These are phyloP conservation scores for Dexiosoma caninum DNA, from an alignment of 2,888 invertebrate species.

Conservation along the genomic window DNA sequence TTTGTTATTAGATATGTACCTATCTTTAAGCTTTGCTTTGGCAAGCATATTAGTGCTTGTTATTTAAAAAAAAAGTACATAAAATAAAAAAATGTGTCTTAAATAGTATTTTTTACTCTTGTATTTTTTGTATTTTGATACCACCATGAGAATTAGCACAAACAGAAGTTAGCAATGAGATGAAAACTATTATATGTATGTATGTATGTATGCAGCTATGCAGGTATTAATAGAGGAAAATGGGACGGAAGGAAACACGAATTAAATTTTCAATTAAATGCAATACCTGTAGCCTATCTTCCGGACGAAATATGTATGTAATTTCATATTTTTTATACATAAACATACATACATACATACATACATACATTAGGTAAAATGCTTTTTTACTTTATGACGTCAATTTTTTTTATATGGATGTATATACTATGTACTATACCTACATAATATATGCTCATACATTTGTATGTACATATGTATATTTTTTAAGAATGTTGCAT, in stretches of 20 bases:
- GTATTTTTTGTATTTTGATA: not conserved
- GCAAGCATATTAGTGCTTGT: too few relatives aligned
- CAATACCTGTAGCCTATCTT: not conserved
- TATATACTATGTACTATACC: not conserved
- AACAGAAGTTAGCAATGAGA: constrained; percentile 61
- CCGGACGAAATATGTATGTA: too few relatives aligned
- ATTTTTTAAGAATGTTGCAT: not conserved
- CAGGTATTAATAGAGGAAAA: not conserved
- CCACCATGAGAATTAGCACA: constrained; percentile 32
- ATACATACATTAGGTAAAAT: not conserved
- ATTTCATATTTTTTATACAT: not conserved
- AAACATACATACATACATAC: not conserved
- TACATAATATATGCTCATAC: not conserved
- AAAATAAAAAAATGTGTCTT: too few relatives aligned
- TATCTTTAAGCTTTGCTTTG: too few relatives aligned
- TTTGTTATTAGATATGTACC: too few relatives aligned
- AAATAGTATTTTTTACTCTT: too few relatives aligned
- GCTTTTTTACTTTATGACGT: constrained; percentile 32
- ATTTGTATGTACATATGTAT: not conserved
- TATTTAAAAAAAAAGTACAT: too few relatives aligned
- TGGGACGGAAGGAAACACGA: not conserved
- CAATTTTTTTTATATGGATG: constrained; percentile 18
- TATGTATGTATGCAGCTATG: not conserved
- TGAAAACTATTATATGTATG: constrained; percentile 30
- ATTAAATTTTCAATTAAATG: not conserved